These are phyloP conservation scores for Rhabdomys dilectus DNA, from an alignment of 2,113 vertebrate species.

Conservation along the genomic window DNA sequence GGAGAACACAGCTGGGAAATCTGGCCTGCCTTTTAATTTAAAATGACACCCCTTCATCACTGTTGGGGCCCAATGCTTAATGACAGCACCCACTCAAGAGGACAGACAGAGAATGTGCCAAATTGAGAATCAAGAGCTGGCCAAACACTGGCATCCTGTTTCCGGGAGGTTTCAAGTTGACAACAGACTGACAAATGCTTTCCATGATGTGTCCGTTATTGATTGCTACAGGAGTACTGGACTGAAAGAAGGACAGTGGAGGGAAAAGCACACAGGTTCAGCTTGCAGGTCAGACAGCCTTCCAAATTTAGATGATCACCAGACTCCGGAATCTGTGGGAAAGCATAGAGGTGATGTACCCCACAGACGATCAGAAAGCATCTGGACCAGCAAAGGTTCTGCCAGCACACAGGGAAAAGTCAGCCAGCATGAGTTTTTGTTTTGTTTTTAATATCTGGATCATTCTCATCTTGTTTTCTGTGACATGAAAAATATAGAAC, in stretches of 20 bases:
- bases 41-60: background rate
- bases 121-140: background rate
- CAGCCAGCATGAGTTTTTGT: background rate
- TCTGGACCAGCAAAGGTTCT: too few relatives aligned
- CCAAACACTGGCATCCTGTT: background rate
- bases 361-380: fast-evolving
- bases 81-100: background rate
- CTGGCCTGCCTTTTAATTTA: background rate
- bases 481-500: background rate
- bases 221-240: background rate
- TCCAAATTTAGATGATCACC: background rate
- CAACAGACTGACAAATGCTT: background rate
- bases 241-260: background rate
- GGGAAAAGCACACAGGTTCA: background rate
- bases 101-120: background rate
- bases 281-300: background rate
- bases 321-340: background rate
- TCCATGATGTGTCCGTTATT: fast-evolving
- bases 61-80: background rate
- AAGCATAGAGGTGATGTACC: background rate
- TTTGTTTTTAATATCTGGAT: background rate
- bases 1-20: background rate
- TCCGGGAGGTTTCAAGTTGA: slow-evolving; percentile 8
- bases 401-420: background rate
- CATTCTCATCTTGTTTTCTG: background rate